Evolutionary conservation across 1,140 invertebrate genomes (phyloP).

Genomic region (Temnothorax nylanderi): DNA sequence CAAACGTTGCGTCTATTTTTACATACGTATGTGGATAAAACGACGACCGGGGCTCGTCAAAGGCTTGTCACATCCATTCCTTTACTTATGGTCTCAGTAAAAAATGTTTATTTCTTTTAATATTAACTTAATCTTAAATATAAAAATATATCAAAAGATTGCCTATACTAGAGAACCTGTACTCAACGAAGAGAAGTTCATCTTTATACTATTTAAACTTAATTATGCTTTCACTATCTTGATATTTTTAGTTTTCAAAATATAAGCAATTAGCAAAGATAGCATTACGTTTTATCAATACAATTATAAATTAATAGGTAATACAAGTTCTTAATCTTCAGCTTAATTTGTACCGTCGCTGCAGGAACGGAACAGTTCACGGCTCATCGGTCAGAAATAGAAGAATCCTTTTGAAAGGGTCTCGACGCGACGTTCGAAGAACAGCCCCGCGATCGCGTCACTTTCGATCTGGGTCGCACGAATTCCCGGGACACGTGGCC

Average conservation of each 20-base stretch:
- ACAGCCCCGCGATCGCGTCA: conserved; percentile 54
- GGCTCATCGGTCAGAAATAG: conserved; percentile 36
- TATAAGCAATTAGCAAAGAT: background rate
- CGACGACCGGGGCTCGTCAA: background rate
- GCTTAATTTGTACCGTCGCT: background rate
- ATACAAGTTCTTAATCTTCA: background rate
- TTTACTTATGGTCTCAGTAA: background rate
- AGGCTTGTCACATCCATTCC: background rate
- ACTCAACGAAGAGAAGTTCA: background rate
- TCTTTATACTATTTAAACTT: background rate
- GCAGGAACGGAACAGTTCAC: background rate
- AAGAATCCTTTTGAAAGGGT: conserved; percentile 4
- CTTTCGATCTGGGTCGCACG: conserved; percentile 35
- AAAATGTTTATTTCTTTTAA: background rate
- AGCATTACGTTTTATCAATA: background rate
- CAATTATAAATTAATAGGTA: background rate
- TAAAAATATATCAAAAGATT: background rate
- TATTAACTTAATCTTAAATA: background rate
- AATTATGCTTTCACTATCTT: background rate
- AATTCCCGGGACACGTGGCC: conserved; percentile 62
- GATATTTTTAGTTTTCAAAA: background rate
- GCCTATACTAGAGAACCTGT: background rate
- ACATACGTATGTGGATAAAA: background rate
- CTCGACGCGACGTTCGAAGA: conserved; percentile 42
- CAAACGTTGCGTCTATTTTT: conserved; percentile 48